Conservation (phyloP, 2,888 invertebrate genomes). For the Melipona beecheii region DNA sequence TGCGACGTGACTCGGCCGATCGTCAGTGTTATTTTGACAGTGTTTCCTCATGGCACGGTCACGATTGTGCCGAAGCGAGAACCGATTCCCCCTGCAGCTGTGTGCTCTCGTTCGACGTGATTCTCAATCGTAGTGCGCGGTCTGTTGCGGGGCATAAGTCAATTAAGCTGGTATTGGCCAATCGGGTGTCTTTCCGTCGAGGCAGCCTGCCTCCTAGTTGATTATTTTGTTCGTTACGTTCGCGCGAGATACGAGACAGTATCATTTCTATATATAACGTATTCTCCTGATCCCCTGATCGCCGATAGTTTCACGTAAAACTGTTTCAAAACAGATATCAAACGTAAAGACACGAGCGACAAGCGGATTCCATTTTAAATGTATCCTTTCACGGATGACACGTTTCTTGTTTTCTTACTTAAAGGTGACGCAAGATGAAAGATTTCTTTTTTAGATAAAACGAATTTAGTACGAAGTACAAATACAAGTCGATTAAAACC, state of each 20-base stretch:
- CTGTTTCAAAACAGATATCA: background rate
- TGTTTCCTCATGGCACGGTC: constrained; percentile 60
- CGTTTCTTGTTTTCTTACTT: too few relatives aligned
- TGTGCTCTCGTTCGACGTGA: constrained; percentile 65
- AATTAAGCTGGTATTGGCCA: constrained; percentile 65
- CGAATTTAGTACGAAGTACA: too few relatives aligned
- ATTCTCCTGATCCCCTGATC: background rate
- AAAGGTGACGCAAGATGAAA: too few relatives aligned
- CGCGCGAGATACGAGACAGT: background rate
- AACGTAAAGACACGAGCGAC: background rate
- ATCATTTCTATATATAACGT: constrained; percentile 21
- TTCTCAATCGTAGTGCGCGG: constrained; percentile 63
- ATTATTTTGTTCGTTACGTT: constrained; percentile 34
- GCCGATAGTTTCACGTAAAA: background rate
- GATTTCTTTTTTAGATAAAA: too few relatives aligned
- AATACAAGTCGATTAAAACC: too few relatives aligned
- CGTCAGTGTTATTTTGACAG: constrained; percentile 38
- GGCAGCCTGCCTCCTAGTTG: constrained; percentile 20
- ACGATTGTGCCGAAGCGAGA: constrained; percentile 52
- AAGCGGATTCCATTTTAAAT: too few relatives aligned
- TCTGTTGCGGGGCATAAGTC: constrained; percentile 65
- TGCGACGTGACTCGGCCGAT: constrained; percentile 58
- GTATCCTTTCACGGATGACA: too few relatives aligned
- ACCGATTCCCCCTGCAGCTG: constrained; percentile 57
- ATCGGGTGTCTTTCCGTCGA: constrained; percentile 48